Base-by-base conservation (phyloP, 2,113 vertebrate species). In the Salvelinus sp. region DNA sequence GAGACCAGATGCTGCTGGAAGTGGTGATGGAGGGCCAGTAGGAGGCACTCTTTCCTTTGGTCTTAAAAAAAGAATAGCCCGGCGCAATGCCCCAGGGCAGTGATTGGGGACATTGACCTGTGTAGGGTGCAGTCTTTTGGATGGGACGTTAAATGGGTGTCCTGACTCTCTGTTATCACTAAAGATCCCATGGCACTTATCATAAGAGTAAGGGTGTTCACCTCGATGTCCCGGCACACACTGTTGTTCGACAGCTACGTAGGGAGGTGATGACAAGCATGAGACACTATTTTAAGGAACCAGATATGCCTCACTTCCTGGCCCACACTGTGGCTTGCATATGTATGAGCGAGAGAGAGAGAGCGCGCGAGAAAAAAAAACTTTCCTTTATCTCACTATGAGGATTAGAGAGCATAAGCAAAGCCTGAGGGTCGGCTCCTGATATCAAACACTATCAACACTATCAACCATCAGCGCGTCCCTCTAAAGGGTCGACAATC, bases 381-480 rank as follows among this genome's bases (percentile, higher is more conserved):
- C 12, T 67, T 30, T 18, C 58, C 67, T 77, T 88, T 89, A 90
- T 88, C 88, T 83, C 44, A 77, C 75, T 12, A 63, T 20, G 76
- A 85, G 82, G 82, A 91, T 89, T 88, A 89, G 79, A 88, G 74
- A 76, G 82, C 77, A 81, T 85, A 84, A 91, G 30, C 82, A 72
- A 81, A 77, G 84, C 85, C 87, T 28, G 72, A 71, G 78, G 84
- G 70, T 47, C 74, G 77, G 0, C 79, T 78, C 54, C 69, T 70
- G 71, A 65, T 89, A 86, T 88, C 85, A 88, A 85, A 82, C 75
- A 74, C 71, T 63, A 87, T 89, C 85, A 79, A 83, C 66, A 77
- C 80, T 76, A 23, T 44, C 38, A 44, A 10, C 38, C 38, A 44
- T 44, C 38, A 44, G 9, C 9, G 38, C 2, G 38, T 2, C 38